A percentile compares a stretch with the other conserved stretches of the same genome.
Evolutionary conservation across 1,140 invertebrate species (phyloP).

Genomic region (Pogonomyrmex barbatus): DNA sequence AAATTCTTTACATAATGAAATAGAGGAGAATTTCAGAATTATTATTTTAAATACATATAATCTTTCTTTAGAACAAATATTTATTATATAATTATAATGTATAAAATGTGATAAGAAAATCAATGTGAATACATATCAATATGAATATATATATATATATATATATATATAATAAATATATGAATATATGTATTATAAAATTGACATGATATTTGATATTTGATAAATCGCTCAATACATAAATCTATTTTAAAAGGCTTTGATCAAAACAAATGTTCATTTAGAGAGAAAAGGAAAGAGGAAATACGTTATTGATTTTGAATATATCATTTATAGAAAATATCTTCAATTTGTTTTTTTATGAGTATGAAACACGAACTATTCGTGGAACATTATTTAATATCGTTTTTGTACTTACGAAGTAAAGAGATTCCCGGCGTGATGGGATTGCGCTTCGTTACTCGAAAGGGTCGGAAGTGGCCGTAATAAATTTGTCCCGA

Average conservation of each 20-base stretch:
- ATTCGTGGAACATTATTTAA: conserved; percentile 58
- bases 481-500: conserved; percentile 64
- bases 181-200: too few relatives aligned
- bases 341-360: conserved; percentile 9
- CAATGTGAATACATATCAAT: too few relatives aligned
- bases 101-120: too few relatives aligned
- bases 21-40: background rate
- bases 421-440: conserved; percentile 47
- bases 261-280: background rate
- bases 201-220: too few relatives aligned
- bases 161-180: too few relatives aligned
- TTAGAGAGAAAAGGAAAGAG: background rate
- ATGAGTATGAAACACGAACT: conserved; percentile 17
- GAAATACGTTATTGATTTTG: background rate
- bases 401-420: conserved; percentile 53
- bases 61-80: background rate
- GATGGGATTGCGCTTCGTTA: conserved; percentile 61
- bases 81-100: background rate
- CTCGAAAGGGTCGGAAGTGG: conserved; percentile 60
- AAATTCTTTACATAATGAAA: background rate
- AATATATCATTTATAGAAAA: conserved; percentile 6
- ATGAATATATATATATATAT: too few relatives aligned
- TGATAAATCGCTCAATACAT: background rate
- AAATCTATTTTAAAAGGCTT: background rate
- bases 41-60: background rate